Base-by-base conservation (phyloP, 2,113 vertebrate genomes). In the Rhinogobius similis region DNA sequence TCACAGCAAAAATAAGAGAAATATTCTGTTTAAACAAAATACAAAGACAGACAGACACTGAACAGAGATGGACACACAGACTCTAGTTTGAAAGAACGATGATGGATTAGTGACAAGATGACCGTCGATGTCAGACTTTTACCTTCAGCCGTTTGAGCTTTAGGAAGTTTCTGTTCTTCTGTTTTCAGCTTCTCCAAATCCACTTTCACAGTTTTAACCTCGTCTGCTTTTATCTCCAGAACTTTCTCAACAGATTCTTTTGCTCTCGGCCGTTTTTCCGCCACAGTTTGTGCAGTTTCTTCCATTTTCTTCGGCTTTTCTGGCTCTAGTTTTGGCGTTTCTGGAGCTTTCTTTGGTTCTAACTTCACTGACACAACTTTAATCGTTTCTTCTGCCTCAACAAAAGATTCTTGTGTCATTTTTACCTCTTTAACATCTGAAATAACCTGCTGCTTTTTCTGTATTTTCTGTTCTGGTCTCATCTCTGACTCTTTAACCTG, bases 131-230 rank as follows among this genome's bases (percentile, higher is more conserved):
- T 61, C 18, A 61, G 29, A 21, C 58, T 5, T 18, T 61, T 61
- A 61, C 58, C 58, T 61, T 61, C 58, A 38, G 55, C 26, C 26
- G 55, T 16, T 58, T 29, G 12, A 58, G 29, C 29, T 29, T 29
- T 29, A 29, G 58, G 58, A 20, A 9, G 27, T 61, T 21, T 32
- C 12, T 18, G n/a, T 43, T 36, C 32, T 20, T 24, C 32, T 18
- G n/a, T 27, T 62, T 70, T 62, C 12, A 41, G 38, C 11, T 23
- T 43, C 14, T 39, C 61, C 36, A 53, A 21, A 4, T 36, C 27
- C 44, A 20, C 18, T 46, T 48, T 48, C 46, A n/a, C 32, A 36
- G 39, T 11, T 3, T 13, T 7, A 10, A 41, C 5, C 3, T 10
- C 9, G 10, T 41, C 39, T 41, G 39, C 39, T 41, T 41, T 41